Percentiles rank a stretch among this genome's conserved stretches.
These are phyloP conservation scores for Achatina immaculata DNA, from an alignment of 1,140 invertebrate genomes.

Conservation along the genomic window DNA sequence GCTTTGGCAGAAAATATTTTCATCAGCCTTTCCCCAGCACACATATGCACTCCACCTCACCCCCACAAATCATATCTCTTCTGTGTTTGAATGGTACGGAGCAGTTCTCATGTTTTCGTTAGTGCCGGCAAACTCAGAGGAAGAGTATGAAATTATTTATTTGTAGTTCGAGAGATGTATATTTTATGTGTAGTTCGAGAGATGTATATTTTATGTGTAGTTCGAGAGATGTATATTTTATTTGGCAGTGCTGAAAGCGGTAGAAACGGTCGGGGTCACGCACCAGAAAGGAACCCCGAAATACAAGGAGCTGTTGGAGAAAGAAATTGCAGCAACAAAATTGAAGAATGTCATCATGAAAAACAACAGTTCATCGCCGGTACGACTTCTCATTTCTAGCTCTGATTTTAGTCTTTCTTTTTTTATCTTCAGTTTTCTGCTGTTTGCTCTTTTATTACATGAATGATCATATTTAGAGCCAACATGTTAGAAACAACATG, in stretches of 20 bases:
- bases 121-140: no score
- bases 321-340: constrained; percentile 81
- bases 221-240: neutral
- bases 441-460: neutral
- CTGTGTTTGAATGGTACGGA: no score
- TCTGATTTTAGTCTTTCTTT: neutral
- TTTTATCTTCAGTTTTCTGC: neutral
- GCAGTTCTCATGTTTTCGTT: no score
- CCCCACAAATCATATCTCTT: no score
- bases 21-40: no score
- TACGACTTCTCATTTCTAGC: neutral
- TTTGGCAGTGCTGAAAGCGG: constrained; percentile 77
- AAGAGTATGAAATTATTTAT: no score
- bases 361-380: neutral
- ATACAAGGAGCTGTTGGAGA: constrained; percentile 79
- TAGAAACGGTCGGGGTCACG: constrained; percentile 81
- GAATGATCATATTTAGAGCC: neutral
- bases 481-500: no score
- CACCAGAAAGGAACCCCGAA: constrained; percentile 79
- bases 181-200: no score
- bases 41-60: no score
- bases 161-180: no score
- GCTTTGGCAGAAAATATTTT: no score
- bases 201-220: neutral
- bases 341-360: constrained; percentile 43